phyloP scores from a whole-genome alignment of 1,140 invertebrate genomes.

The Pantala flavescens region DNA sequence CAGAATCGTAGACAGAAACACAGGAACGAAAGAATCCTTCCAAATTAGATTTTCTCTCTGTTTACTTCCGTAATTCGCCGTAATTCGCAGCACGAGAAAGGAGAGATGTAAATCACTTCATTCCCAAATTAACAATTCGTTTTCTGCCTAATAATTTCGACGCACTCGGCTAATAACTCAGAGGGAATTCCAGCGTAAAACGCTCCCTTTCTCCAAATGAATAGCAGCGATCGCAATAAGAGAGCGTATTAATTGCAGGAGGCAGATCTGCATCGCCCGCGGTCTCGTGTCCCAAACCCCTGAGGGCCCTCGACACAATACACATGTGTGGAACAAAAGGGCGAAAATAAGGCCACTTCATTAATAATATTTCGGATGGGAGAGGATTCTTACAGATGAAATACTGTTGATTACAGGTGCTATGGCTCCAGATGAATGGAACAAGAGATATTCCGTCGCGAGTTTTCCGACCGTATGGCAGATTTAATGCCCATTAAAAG shows the following conservation, averaged over 20 bases:
- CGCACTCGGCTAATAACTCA: too few species aligned
- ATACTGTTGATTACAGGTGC: background rate
- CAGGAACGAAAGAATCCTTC: too few species aligned
- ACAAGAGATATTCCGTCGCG: background rate
- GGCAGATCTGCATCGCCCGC: background rate
- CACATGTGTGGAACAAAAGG: background rate
- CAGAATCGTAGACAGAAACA: too few species aligned
- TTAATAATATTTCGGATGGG: background rate
- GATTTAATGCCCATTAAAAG: background rate
- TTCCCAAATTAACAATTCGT: too few species aligned
- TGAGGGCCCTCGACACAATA: too few species aligned
- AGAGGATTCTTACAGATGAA: background rate
- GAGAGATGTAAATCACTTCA: too few species aligned
- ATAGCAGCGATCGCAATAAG: background rate
- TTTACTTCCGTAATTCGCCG: too few species aligned
- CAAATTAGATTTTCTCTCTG: too few species aligned
- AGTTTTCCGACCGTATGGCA: background rate
- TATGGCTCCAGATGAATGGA: background rate
- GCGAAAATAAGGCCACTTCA: slow-evolving; percentile 5
- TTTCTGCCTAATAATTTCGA: too few species aligned
- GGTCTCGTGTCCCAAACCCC: background rate
- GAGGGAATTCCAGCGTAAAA: too few species aligned
- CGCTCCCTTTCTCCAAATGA: background rate
- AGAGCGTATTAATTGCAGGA: slow-evolving; percentile 1
- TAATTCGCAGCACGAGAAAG: too few species aligned